These are phyloP conservation scores for Andricus quercusramuli DNA, from an alignment of 2,888 invertebrate species.

Conservation along the genomic window DNA sequence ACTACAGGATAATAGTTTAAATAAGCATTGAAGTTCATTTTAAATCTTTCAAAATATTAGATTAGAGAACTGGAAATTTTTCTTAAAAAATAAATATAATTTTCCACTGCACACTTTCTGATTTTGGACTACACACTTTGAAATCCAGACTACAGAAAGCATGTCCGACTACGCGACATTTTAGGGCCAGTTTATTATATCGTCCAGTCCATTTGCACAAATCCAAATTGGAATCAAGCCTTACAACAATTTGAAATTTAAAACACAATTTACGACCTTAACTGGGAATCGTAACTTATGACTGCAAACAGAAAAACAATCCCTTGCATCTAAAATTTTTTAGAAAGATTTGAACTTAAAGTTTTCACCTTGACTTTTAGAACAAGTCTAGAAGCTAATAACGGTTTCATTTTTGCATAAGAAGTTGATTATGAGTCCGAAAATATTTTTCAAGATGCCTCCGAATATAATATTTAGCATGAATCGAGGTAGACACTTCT, in stretches of 20 bases:
- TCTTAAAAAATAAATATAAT: no score
- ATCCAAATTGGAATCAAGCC: neutral
- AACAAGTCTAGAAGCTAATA: constrained; percentile 17
- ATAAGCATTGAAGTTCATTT: no score
- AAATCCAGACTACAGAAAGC: no score
- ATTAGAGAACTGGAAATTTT: no score
- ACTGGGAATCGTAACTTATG: no score
- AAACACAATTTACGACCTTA: neutral
- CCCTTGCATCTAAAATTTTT: constrained; percentile 8
- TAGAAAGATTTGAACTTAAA: constrained; percentile 11
- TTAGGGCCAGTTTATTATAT: no score
- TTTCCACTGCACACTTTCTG: no score
- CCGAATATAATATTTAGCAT: constrained; percentile 18
- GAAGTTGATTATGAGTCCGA: neutral
- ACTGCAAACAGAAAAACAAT: no score
- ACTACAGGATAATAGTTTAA: no score
- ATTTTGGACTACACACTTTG: no score
- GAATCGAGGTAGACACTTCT: constrained; percentile 20
- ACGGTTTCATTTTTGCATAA: constrained; percentile 9
- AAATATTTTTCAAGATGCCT: neutral
- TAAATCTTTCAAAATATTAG: no score
- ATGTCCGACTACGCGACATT: no score
- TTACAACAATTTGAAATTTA: neutral
- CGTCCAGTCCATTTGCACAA: neutral
- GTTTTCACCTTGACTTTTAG: constrained; percentile 39